Conservation (phyloP, 1,140 invertebrate genomes). For the Cotesia vestalis region DNA sequence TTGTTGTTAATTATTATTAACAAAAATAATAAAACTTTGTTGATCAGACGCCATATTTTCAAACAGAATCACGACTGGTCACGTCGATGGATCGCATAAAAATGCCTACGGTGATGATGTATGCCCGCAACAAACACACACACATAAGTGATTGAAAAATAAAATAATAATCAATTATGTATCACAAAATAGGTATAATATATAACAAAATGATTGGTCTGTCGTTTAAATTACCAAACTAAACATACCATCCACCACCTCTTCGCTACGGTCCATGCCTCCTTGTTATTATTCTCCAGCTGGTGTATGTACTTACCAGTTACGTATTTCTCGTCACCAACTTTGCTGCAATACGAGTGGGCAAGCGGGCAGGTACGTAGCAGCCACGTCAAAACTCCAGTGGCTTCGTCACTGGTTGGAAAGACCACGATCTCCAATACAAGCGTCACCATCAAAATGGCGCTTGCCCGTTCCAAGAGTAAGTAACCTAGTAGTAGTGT, state of each 20-base stretch:
- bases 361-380: conserved; percentile 90
- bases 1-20: conserved; percentile 1
- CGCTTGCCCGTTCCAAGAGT: conserved; percentile 48
- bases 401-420: conserved; percentile 84
- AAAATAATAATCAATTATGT: conserved; percentile 6
- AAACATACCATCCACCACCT: conserved; percentile 29
- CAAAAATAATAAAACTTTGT: background rate
- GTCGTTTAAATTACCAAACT: background rate
- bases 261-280: conserved; percentile 69
- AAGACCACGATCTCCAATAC: conserved; percentile 68
- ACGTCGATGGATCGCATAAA: conserved; percentile 5
- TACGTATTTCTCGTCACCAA: conserved; percentile 94
- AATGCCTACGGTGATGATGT: conserved; percentile 4
- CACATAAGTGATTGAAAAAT: conserved; percentile 5
- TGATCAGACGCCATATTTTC: conserved; percentile 21
- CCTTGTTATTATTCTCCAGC: conserved; percentile 76
- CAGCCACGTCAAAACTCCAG: conserved; percentile 92
- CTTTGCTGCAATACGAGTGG: conserved; percentile 91
- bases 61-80: background rate
- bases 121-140: background rate
- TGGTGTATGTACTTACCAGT: conserved; percentile 82
- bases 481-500: background rate
- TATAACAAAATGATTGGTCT: background rate
- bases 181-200: conserved; percentile 6
- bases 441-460: conserved; percentile 78